A percentile compares a stretch with the other conserved stretches of the same genome.
phyloP scores from a whole-genome alignment of 2,797 vertebrate genomes.

The Perdix hodgsoniae region DNA sequence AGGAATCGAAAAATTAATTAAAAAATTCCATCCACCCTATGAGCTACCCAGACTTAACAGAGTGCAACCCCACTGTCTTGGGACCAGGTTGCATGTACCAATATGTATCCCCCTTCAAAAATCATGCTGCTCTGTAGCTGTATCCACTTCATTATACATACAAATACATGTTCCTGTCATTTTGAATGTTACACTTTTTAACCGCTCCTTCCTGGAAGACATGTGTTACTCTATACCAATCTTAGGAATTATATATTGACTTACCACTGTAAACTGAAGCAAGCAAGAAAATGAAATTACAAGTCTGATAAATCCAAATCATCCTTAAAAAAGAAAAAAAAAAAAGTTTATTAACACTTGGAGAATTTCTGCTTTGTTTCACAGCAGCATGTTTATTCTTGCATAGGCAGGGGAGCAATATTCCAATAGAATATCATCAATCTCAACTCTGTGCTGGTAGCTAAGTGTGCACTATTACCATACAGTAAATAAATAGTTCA shows the following conservation, averaged over 20 bases:
- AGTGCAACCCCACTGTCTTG: not conserved
- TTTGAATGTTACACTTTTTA: not conserved
- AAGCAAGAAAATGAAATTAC: slow-evolving; percentile 70
- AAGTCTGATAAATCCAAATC: slow-evolving; percentile 59
- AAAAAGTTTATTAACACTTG: not conserved
- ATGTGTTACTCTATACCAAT: rapidly evolving
- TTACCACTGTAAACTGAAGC: slow-evolving; percentile 76
- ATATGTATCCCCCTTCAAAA: not conserved
- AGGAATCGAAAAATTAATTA: not conserved
- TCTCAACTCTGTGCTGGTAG: not conserved
- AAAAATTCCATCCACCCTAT: not conserved
- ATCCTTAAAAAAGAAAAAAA: slow-evolving; percentile 76
- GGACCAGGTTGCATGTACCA: not conserved
- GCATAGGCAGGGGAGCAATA: not conserved
- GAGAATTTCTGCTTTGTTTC: not conserved
- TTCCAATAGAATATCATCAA: not conserved
- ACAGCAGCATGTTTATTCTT: not conserved
- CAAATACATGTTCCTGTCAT: not conserved
- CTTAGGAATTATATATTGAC: slow-evolving; percentile 25
- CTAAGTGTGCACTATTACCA: not conserved
- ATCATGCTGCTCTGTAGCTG: not conserved
- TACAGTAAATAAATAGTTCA: rapidly evolving
- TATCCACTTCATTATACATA: not conserved
- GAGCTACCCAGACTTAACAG: not conserved
- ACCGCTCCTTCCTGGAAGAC: not conserved